Percentiles rank a stretch among this genome's conserved stretches.
These are phyloP conservation scores for Serripes groenlandicus DNA, from an alignment of 2,888 invertebrate genomes.

Conservation along the genomic window DNA sequence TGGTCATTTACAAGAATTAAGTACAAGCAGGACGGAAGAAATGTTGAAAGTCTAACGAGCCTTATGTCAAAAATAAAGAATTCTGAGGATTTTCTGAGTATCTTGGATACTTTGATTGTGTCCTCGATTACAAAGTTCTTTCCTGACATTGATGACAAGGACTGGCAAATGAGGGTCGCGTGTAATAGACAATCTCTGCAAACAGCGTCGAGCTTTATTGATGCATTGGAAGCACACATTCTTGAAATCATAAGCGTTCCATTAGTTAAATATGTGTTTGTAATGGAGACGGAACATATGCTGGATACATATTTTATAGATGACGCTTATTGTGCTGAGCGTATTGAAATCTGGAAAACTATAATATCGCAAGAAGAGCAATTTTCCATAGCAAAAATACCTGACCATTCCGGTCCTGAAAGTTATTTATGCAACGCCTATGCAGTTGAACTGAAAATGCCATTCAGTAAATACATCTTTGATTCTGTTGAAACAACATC, in stretches of 20 bases:
- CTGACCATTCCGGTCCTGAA: constrained; percentile 62
- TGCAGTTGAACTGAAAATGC: constrained; percentile 53
- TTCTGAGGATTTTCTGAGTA: constrained; percentile 21
- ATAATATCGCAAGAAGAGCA: constrained; percentile 26
- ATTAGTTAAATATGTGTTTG: constrained; percentile 58
- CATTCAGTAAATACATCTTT: constrained; percentile 56
- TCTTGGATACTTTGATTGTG: constrained; percentile 19
- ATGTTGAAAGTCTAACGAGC: constrained; percentile 49
- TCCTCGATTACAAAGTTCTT: neutral
- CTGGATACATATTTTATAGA: constrained; percentile 57
- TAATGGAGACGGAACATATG: constrained; percentile 49
- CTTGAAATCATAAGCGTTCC: constrained; percentile 51
- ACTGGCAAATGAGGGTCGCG: constrained; percentile 65
- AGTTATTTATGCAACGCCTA: constrained; percentile 55
- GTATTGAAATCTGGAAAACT: constrained; percentile 35
- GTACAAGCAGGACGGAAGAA: constrained; percentile 51
- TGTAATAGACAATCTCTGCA: constrained; percentile 47
- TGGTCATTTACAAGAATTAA: constrained; percentile 70
- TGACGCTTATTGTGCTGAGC: constrained; percentile 14
- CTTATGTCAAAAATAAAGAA: constrained; percentile 42
- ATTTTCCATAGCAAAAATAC: constrained; percentile 45
- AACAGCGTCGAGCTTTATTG: constrained; percentile 47
- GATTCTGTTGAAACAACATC: constrained; percentile 52
- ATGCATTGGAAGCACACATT: constrained; percentile 60
- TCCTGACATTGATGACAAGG: neutral